Percentiles rank a stretch among this genome's conserved stretches.
Conservation (phyloP, 1,140 invertebrate genomes). For the Cydia fagiglandana region DNA sequence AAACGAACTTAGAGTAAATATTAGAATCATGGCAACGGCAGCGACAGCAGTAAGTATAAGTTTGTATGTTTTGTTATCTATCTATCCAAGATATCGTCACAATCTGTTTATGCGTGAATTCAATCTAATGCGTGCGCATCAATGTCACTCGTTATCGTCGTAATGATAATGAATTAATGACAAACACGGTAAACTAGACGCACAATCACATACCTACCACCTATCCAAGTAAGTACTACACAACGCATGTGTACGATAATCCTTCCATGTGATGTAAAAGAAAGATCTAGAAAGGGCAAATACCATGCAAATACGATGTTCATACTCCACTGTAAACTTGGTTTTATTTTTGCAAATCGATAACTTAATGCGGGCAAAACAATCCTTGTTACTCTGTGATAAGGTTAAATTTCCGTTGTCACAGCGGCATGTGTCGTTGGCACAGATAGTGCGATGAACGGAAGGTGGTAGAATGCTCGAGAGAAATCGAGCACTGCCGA, state of each 20-base stretch:
- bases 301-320: neutral
- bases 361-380: neutral
- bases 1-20: too few species aligned
- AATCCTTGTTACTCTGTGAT: neutral
- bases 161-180: neutral
- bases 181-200: neutral
- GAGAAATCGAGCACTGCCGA: constrained; percentile 22
- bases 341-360: neutral
- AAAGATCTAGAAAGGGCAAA: neutral
- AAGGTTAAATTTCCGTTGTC: neutral
- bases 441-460: constrained; percentile 12
- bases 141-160: neutral
- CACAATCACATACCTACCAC: neutral
- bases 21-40: too few species aligned
- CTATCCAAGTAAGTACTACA: neutral
- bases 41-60: too few species aligned
- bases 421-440: neutral
- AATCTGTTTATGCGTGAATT: neutral
- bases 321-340: neutral
- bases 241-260: neutral
- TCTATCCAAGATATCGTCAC: neutral
- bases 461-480: constrained; percentile 12
- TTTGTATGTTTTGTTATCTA: too few species aligned
- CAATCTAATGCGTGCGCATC: neutral
- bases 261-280: neutral